A percentile compares a stretch with the other conserved stretches of the same genome.
phyloP scores from a whole-genome alignment of 2,797 vertebrate genomes.

The Lophius americanus region DNA sequence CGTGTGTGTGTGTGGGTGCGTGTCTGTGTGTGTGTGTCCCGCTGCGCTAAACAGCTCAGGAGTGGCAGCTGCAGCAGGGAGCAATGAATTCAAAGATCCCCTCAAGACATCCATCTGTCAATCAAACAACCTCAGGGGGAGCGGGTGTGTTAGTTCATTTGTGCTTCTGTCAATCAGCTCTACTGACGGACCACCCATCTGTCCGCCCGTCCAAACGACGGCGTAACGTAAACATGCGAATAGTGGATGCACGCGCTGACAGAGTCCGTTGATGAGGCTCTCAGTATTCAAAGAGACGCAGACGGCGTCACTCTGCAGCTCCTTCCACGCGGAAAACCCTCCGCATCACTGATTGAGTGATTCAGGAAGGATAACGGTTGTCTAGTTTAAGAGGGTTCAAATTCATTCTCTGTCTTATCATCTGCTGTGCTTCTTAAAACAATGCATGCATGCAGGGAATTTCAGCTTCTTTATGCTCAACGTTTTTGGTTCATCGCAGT shows the following conservation, averaged over 20 bases:
- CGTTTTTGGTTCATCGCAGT: not conserved
- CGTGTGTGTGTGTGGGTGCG: slow-evolving; percentile 15
- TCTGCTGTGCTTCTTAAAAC: no score
- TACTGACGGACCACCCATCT: slow-evolving; percentile 56
- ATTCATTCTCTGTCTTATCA: no score
- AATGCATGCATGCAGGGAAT: no score
- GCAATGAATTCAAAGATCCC: slow-evolving; percentile 56
- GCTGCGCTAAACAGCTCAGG: slow-evolving; percentile 39
- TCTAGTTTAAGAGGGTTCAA: slow-evolving; percentile 7
- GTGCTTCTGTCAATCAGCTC: slow-evolving; percentile 63
- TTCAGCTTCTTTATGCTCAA: not conserved
- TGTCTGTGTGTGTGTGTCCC: slow-evolving; percentile 13
- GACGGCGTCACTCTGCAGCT: slow-evolving; percentile 18
- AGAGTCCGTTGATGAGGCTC: slow-evolving; percentile 32
- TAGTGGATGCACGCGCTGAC: slow-evolving; percentile 18
- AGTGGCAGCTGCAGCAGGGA: slow-evolving; percentile 60
- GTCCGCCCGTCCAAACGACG: slow-evolving; percentile 37
- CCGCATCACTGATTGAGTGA: slow-evolving; percentile 11
- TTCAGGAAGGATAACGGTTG: slow-evolving; percentile 16
- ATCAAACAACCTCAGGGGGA: slow-evolving; percentile 48
- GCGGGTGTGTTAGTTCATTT: slow-evolving; percentile 47
- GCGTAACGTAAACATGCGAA: slow-evolving; percentile 24
- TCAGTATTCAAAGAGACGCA: slow-evolving; percentile 31
- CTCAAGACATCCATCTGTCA: slow-evolving; percentile 57
- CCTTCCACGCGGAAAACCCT: slow-evolving; percentile 13